These are phyloP conservation scores for Drymonia ruficornis DNA, from an alignment of 2,888 invertebrate species.

Conservation along the genomic window DNA sequence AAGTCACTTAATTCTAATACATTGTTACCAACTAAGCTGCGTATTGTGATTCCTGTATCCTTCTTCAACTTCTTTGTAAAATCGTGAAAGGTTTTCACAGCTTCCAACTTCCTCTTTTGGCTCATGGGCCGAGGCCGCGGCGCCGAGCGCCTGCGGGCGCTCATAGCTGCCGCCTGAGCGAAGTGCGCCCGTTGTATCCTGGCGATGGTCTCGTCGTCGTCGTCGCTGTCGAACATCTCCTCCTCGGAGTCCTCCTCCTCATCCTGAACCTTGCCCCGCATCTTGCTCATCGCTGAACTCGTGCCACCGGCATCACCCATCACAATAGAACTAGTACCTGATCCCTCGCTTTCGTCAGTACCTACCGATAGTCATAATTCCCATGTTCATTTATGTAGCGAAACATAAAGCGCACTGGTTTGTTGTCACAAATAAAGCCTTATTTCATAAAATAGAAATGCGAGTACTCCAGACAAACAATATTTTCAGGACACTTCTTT, in stretches of 20 bases:
- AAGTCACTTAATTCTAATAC: conserved; percentile 79
- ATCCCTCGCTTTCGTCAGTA: conserved; percentile 29
- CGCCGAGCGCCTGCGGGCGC: conserved; percentile 63
- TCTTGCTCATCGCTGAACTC: conserved; percentile 61
- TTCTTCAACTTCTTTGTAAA: conserved; percentile 82
- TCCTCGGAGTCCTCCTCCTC: conserved; percentile 70
- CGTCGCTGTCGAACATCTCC: conserved; percentile 73
- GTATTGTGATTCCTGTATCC: conserved; percentile 79
- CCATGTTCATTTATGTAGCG: conserved; percentile 20
- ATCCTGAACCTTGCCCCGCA: conserved; percentile 58
- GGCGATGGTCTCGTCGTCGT: conserved; percentile 79
- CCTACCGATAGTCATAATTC: conserved; percentile 33
- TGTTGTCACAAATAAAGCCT: conserved; percentile 27
- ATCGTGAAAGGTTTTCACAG: conserved; percentile 78
- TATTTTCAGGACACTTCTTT: conserved; percentile 66
- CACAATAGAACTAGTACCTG: conserved; percentile 35
- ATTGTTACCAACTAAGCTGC: conserved; percentile 78
- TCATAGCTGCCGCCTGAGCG: conserved; percentile 77
- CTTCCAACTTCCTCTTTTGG: conserved; percentile 81
- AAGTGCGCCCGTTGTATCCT: conserved; percentile 78
- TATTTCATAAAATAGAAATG: conserved; percentile 32
- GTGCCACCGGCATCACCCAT: conserved; percentile 71
- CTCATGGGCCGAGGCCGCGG: conserved; percentile 74
- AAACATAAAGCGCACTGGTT: conserved; percentile 20
- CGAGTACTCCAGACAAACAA: conserved; percentile 39